phyloP scores from a whole-genome alignment of 1,140 invertebrate species.

The Papilio polyxenes region DNA sequence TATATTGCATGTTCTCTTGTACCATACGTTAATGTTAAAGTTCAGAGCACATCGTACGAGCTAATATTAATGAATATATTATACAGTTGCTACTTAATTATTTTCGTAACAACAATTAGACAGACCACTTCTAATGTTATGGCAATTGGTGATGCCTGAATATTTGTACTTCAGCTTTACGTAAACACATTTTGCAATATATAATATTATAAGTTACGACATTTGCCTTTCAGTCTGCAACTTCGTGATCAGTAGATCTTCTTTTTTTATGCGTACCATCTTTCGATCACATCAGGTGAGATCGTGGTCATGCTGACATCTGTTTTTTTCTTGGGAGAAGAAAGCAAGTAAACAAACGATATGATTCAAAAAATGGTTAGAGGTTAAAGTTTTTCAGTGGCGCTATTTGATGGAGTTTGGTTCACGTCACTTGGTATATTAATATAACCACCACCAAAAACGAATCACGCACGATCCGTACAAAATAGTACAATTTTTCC shows the following conservation, averaged over 20 bases:
- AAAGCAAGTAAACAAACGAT: too few relatives aligned
- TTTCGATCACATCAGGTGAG: neutral
- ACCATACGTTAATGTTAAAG: neutral
- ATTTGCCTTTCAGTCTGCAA: neutral
- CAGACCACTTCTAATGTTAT: constrained; percentile 2
- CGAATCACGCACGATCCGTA: too few relatives aligned
- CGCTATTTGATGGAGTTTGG: too few relatives aligned
- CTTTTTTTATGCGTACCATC: neutral
- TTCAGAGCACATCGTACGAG: neutral
- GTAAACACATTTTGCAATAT: constrained; percentile 20
- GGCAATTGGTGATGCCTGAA: neutral
- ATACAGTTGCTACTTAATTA: constrained; percentile 16
- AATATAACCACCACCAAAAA: too few relatives aligned
- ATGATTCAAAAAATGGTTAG: too few relatives aligned
- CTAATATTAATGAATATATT: neutral
- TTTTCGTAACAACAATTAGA: constrained; percentile 20
- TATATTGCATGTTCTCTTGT: neutral
- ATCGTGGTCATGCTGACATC: neutral
- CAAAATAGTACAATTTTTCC: too few relatives aligned
- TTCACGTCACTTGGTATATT: too few relatives aligned
- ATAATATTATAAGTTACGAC: neutral
- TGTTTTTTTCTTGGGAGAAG: neutral
- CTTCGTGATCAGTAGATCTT: neutral
- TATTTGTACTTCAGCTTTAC: neutral
- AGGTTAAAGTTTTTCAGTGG: too few relatives aligned